Conservation (phyloP, 2,888 invertebrate species). For the Hypsopygia costalis region DNA sequence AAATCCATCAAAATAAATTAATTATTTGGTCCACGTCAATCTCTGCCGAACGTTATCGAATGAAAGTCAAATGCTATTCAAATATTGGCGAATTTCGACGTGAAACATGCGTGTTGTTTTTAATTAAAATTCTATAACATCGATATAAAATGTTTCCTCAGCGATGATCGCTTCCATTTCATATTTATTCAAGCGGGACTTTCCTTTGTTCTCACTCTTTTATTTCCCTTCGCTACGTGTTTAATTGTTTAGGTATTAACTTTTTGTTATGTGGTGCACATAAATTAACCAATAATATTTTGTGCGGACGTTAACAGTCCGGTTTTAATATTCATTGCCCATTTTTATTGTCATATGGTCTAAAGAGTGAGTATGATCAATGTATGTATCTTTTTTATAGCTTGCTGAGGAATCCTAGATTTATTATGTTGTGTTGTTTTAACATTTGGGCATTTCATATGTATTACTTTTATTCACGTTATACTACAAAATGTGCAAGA, state of each 20-base stretch:
- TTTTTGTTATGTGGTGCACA: slow-evolving; percentile 30
- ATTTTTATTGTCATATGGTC: background rate
- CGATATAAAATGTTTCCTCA: slow-evolving; percentile 35
- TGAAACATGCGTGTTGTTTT: slow-evolving; percentile 27
- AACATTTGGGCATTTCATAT: too few relatives aligned
- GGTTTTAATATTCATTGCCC: slow-evolving; percentile 1
- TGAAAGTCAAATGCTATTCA: slow-evolving; percentile 18
- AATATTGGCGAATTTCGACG: slow-evolving; percentile 14
- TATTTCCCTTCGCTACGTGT: slow-evolving; percentile 16
- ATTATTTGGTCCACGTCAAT: slow-evolving; percentile 11
- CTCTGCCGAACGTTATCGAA: slow-evolving; percentile 15
- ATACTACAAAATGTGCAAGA: too few relatives aligned
- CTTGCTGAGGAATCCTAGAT: too few relatives aligned
- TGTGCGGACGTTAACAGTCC: slow-evolving; percentile 31
- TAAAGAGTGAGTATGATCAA: background rate
- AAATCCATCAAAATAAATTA: slow-evolving; percentile 12
- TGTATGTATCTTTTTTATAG: background rate
- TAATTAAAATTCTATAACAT: slow-evolving; percentile 35
- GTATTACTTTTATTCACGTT: too few relatives aligned
- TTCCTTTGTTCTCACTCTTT: slow-evolving; percentile 15
- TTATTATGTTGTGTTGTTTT: too few relatives aligned
- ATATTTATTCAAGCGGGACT: slow-evolving; percentile 21
- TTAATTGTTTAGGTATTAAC: slow-evolving; percentile 29
- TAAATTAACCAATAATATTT: slow-evolving; percentile 38
- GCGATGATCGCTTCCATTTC: slow-evolving; percentile 26